These are phyloP conservation scores for Ceriagrion tenellum DNA, from an alignment of 2,888 invertebrate genomes.

Conservation along the genomic window DNA sequence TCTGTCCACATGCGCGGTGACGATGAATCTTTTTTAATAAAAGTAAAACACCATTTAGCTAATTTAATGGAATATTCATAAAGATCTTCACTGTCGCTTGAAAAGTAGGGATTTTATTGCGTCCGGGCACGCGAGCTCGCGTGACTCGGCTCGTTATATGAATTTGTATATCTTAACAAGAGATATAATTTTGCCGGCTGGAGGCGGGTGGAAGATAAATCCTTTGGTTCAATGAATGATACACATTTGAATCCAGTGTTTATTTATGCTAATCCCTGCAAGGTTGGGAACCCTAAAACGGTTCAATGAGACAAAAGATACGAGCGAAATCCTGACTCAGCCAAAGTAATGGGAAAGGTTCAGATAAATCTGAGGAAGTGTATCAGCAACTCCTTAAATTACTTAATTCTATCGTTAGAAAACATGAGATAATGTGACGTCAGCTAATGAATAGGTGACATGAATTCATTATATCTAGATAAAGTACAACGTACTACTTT, in stretches of 20 bases:
- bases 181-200: not conserved
- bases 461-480: too few relatives aligned
- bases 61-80: conserved; percentile 39
- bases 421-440: not conserved
- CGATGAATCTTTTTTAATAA: conserved; percentile 32
- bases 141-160: conserved; percentile 7
- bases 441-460: not conserved
- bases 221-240: not conserved
- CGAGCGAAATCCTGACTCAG: not conserved
- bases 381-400: not conserved
- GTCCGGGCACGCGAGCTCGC: not conserved
- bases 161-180: conserved; percentile 39
- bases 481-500: too few relatives aligned
- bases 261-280: not conserved
- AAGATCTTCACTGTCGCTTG: conserved; percentile 12
- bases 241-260: not conserved
- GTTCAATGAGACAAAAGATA: not conserved
- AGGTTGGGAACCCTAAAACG: not conserved
- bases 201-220: not conserved
- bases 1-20: not conserved
- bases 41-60: conserved; percentile 39
- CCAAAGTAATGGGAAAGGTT: not conserved
- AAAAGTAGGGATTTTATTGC: conserved; percentile 3
- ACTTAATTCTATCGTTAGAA: not conserved
- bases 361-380: not conserved